Evolutionary conservation across 2,888 invertebrate species (phyloP).

Genomic region (Cheiracanthium punctorium): DNA sequence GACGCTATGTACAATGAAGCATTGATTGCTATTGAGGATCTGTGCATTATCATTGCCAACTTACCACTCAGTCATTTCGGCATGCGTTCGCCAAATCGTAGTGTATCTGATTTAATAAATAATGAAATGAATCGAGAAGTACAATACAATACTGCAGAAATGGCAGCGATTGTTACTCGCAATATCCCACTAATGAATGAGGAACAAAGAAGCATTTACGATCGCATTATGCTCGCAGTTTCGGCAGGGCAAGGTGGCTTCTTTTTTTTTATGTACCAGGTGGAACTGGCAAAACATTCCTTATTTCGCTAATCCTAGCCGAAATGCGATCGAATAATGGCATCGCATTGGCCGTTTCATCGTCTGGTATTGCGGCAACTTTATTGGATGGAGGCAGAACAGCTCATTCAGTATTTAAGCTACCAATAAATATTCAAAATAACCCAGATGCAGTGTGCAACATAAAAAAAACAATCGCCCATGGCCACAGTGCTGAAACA

Average conservation of each 20-base stretch:
- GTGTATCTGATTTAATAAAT: no score
- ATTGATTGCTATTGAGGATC: conserved; percentile 46
- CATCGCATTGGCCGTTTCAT: neutral
- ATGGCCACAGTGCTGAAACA: no score
- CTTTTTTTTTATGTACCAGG: neutral
- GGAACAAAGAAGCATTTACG: no score
- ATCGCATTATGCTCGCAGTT: no score
- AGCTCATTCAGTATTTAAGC: neutral
- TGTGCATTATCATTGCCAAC: conserved; percentile 34
- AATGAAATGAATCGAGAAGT: no score
- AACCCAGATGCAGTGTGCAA: neutral
- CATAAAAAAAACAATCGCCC: no score
- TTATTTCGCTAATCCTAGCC: neutral
- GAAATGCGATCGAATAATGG: neutral
- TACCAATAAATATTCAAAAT: neutral
- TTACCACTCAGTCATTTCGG: no score
- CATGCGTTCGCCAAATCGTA: no score
- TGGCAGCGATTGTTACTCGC: conserved; percentile 44
- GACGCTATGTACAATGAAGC: conserved; percentile 44
- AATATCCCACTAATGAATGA: conserved; percentile 38
- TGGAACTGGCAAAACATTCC: neutral
- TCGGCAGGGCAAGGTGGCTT: no score
- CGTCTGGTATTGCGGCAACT: neutral
- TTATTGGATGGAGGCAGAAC: neutral
- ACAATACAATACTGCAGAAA: conserved; percentile 33